A percentile compares a stretch with the other conserved stretches of the same genome.
Evolutionary conservation across 2,113 vertebrate species (phyloP).

Genomic region (Kobus ellipsiprymnus): DNA sequence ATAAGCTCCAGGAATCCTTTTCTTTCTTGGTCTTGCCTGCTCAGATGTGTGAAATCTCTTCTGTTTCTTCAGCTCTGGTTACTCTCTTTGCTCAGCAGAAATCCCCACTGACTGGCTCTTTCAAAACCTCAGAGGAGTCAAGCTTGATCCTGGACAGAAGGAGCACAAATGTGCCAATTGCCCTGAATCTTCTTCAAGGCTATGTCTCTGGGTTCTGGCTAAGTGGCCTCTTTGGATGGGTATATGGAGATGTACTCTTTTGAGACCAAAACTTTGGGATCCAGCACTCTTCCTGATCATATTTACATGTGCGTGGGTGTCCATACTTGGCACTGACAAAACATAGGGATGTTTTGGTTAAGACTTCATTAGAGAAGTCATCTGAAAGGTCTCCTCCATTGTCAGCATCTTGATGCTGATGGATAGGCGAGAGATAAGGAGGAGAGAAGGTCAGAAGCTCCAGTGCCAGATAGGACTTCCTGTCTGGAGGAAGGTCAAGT

Average conservation of each 20-base stretch:
- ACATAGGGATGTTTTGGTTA: not conserved
- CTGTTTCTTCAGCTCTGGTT: not conserved
- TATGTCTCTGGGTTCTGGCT: not conserved
- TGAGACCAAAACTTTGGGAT: not conserved
- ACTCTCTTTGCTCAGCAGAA: not conserved
- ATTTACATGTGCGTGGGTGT: not conserved
- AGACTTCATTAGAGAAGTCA: not conserved
- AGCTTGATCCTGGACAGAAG: not conserved
- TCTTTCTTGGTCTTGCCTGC: not conserved
- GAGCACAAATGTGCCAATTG: not conserved
- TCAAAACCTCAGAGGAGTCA: not conserved
- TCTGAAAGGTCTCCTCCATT: not conserved
- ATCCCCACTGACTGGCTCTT: not conserved
- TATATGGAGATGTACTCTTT: not conserved
- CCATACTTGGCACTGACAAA: not conserved
- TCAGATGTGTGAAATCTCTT: not conserved
- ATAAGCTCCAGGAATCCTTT: not conserved
- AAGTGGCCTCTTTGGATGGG: not conserved
- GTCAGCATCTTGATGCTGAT: not conserved
- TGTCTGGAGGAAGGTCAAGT: not conserved
- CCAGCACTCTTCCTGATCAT: not conserved
- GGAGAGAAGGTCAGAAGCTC: not conserved
- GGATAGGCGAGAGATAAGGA: not conserved
- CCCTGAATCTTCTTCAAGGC: not conserved
- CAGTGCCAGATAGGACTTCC: not conserved